Percentiles rank a stretch among this genome's conserved stretches.
Evolutionary conservation across 2,888 invertebrate species (phyloP).

Genomic region (Scelioninae gen. 1): DNA sequence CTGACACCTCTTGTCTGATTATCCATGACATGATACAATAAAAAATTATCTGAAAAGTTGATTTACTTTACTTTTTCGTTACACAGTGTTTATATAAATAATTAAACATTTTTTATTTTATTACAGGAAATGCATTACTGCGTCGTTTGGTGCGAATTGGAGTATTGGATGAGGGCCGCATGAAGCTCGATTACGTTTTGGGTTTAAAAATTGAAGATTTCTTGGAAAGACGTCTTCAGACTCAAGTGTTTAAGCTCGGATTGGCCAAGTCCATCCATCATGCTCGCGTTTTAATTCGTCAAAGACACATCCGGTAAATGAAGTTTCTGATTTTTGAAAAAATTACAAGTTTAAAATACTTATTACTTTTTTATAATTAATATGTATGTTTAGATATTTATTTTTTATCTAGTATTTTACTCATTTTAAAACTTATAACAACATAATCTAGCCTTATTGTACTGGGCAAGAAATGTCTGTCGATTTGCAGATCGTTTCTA

Average conservation of each 20-base stretch:
- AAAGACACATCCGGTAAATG: constrained; percentile 97
- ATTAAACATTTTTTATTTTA: constrained; percentile 25
- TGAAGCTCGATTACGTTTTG: constrained; percentile 99
- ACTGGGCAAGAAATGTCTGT: no score
- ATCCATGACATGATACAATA: constrained; percentile 73
- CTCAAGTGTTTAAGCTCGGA: constrained; percentile 99
- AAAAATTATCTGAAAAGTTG: not conserved
- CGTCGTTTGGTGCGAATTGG: constrained; percentile 99
- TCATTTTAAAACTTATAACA: no score
- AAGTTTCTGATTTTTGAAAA: not conserved
- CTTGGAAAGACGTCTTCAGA: constrained; percentile 99
- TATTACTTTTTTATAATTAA: no score
- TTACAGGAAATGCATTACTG: constrained; percentile 96
- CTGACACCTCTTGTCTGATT: constrained; percentile 86
- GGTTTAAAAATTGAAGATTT: constrained; percentile 99
- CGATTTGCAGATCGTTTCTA: no score
- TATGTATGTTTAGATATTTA: no score
- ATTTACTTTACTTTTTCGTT: no score
- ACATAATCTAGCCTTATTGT: no score
- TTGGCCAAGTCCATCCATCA: constrained; percentile 99
- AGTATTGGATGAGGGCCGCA: constrained; percentile 97
- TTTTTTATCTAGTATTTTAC: no score
- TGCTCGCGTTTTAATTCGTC: constrained; percentile 98
- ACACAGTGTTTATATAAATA: not conserved
- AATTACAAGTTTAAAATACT: no score